Conservation (phyloP, 64 coral and sea anemone species). For the Platygyra sinensis region DNA sequence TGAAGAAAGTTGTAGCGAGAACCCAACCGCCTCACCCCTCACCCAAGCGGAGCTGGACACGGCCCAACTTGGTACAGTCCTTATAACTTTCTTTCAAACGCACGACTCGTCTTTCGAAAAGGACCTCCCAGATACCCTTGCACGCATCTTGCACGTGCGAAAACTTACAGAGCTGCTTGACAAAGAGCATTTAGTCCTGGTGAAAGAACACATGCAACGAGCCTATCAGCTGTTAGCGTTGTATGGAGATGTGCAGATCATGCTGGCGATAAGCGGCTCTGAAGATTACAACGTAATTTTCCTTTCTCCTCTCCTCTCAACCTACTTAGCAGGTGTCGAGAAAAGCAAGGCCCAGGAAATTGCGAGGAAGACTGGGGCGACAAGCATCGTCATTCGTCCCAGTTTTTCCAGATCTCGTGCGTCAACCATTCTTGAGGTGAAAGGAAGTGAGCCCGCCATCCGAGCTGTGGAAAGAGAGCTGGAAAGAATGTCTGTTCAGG, state of each 20-base stretch:
- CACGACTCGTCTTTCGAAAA: slow-evolving; percentile 37
- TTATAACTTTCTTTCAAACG: slow-evolving; percentile 69
- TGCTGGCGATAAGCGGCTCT: slow-evolving; percentile 68
- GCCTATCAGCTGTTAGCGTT: slow-evolving; percentile 84
- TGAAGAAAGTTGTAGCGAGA: background rate
- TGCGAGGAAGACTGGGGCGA: slow-evolving; percentile 78
- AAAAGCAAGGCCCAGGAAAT: slow-evolving; percentile 61
- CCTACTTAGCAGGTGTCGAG: slow-evolving; percentile 70
- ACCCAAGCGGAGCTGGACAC: background rate
- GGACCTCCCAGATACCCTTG: slow-evolving; percentile 59
- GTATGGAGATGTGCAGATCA: slow-evolving; percentile 65
- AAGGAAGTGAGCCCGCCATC: slow-evolving; percentile 79
- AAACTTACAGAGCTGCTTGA: slow-evolving; percentile 57
- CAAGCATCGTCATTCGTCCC: slow-evolving; percentile 61
- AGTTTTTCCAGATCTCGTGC: slow-evolving; percentile 39
- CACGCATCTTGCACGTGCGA: slow-evolving; percentile 27
- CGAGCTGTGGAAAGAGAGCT: slow-evolving; percentile 72
- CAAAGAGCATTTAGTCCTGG: slow-evolving; percentile 42
- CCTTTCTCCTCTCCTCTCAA: slow-evolving; percentile 61
- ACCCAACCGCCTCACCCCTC: background rate
- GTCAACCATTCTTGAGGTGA: slow-evolving; percentile 69
- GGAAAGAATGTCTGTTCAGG: slow-evolving; percentile 63
- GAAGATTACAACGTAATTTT: slow-evolving; percentile 65
- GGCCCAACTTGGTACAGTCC: slow-evolving; percentile 43
- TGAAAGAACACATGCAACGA: slow-evolving; percentile 88